Base-by-base conservation (phyloP, 2,888 invertebrate species). In the Acronicta alni region DNA sequence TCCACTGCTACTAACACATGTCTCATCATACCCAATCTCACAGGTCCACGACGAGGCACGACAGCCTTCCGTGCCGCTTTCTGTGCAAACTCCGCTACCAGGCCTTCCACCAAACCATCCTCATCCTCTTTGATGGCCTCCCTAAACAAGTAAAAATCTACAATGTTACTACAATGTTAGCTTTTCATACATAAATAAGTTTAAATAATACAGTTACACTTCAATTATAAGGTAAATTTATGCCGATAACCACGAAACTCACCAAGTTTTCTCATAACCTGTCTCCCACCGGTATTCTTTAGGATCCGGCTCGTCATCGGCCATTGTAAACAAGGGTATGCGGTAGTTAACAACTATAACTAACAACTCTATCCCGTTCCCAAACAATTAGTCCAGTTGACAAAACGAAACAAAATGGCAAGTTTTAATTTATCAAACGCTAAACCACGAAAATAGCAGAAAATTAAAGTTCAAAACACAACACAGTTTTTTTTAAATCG, bases 21-120 rank as follows among this genome's bases (percentile, higher is more conserved):
- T 46, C 99, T 95, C 99, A 99, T 99, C 99, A 99, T 99, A 37
- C 99, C 99, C 32, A 99, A 95, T 57, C 98, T 96, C 42, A 98
- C 97, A 67, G 98, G 97, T 9, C 96, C 96, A 63, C 95, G 95
- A 67, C 97, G 96, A 42, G 97, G 95, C 35, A 96, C 94, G 64
- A 96, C 96, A 0, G 97, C 95, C 84, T 97, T 97, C 32, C 98
- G 95, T 0, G 98, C 98, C 0, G 98, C 98, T 84, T 97, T 97
- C 84, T 98, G 97, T 53, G 99, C 97, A 73, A 98, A 97, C 80
- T 99, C 98, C 0, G 98, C 97, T 52, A 99, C 97, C 17, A 98
- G 97, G 16, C 97, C 96, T 86, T 99, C 98, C 80, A 99, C 95
- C 75, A 98, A 95, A 0, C 99, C 99, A 89, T 97, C 97, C 77